Evolutionary conservation across 2,113 vertebrate species (phyloP).

Genomic region (Camelus dromedarius): DNA sequence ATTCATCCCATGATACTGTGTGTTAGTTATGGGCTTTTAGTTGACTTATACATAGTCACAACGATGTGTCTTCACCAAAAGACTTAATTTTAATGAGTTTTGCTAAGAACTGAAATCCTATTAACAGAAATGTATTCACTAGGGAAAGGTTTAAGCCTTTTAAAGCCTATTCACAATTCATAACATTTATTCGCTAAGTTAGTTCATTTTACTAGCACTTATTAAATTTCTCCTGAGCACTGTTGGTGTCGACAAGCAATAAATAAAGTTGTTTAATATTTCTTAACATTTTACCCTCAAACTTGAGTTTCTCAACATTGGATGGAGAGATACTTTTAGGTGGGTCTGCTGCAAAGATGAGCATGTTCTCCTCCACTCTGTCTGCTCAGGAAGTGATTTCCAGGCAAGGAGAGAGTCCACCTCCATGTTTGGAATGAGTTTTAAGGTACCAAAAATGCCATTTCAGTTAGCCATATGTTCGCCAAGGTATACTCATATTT

Average conservation of each 20-base stretch:
- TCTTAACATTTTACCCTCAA: neutral
- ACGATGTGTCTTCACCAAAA: conserved; percentile 24
- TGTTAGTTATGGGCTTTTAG: neutral
- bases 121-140: conserved; percentile 45
- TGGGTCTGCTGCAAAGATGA: neutral
- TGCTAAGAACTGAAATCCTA: conserved; percentile 36
- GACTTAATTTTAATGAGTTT: conserved; percentile 42
- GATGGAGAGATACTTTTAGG: neutral
- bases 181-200: conserved; percentile 18
- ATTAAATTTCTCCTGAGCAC: conserved; percentile 40
- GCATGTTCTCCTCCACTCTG: neutral
- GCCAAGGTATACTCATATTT: neutral
- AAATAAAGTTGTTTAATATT: conserved; percentile 17
- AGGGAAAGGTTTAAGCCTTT: conserved; percentile 46
- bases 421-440: conserved; percentile 2
- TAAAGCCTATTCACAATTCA: conserved; percentile 43
- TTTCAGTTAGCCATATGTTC: neutral
- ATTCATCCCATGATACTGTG: neutral
- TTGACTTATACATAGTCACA: neutral
- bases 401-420: neutral
- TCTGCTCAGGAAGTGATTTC: neutral
- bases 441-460: conserved; percentile 42
- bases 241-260: conserved; percentile 5
- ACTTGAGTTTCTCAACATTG: conserved; percentile 41
- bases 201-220: conserved; percentile 51